Base-by-base conservation (phyloP, 2,797 vertebrate species). In the Cirrhinus mrigala region DNA sequence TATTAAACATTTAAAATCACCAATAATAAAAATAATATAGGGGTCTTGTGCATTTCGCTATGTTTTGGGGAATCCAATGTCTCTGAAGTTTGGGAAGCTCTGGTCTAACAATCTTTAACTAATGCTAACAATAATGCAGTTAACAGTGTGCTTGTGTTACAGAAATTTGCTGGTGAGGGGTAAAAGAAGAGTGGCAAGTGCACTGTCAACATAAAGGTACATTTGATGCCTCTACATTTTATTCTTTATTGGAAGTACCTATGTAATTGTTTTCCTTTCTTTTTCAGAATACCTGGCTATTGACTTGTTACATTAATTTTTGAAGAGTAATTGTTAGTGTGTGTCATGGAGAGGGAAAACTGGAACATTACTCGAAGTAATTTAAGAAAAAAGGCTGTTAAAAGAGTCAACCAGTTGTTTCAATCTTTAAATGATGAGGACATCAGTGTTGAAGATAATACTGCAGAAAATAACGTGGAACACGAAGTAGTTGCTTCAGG, bases 361-460 rank as follows among this genome's bases (percentile, higher is more conserved):
- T 27, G 37, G 37, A 50, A 73, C 48, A 48, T 73, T 12, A 33
- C 20, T 71, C 20, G 2, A 7, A 71, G 69, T 14, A 73, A 50
- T 73, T 50, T 73, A 73, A 50, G 70, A n/a, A 73, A 73, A 73
- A 50, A 44, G 70, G 70, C 70, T 73, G 44, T 27, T 73, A 73
- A 48, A 73, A 73, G 44, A 73, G 70, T 73, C 22, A 40, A 6
- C 44, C 44, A 73, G 44, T 73, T 73, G 6, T 15, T 73, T 24
- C 2, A 27, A 48, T 48, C 40, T n/a, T 71, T 71, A 12, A 48
- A 71, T 71, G 16, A 73, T 50, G 70, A 73, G 44, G 70, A 73
- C 4, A 24, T 40, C 1, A 40, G 66, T 69, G 66, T 69, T 48
- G n/a, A 15, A 5, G n/a, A 48, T 27, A 6, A 22, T 16, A 48